Evolutionary conservation across 2,113 vertebrate genomes (phyloP), one percentile per base, ranked within the genome.

Genomic region (Paraplagusia blochii): DNA sequence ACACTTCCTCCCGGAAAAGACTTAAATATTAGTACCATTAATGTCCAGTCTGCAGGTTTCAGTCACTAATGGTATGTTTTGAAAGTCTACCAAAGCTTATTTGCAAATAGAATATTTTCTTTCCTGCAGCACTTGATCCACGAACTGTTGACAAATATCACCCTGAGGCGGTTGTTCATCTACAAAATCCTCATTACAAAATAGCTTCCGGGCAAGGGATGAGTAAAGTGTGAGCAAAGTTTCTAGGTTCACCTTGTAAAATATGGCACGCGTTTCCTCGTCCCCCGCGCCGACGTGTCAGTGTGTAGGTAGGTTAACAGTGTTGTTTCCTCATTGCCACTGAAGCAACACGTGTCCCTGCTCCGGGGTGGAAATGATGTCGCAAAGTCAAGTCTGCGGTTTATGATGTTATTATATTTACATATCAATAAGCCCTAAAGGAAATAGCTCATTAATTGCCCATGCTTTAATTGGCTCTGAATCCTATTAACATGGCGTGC

Each of bases 401-500:
- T 86, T 75, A 85, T 86, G 22, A 66, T 62, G 68, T 72, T 72
- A 80, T 38, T 63, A 80, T 69, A 87, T 87, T 77, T 85, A 81
- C 79, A 83, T 82, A 84, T 86, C 76, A 83, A 64, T 86, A 83
- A 81, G 70, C 66, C 67, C 74, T 81, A 69, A 64, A 84, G 87
- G 85, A 89, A 86, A 83, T 81, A 77, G 83, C 85, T 83, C 62
- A 80, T 86, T 86, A 86, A 85, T 87, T 86, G 86, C 79, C 82
- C 82, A 75, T 76, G 60, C 68, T 46, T 79, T 87, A 86, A 88
- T 87, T 88, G 82, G 74, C 72, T 69, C 64, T 85, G 71, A 84
- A 85, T 83, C 51, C 62, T 72, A 78, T 81, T 82, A 83, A 58
- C 16, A n/a, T 15, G 1, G 17, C 45, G 69, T 60, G 72, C 73